Conservation (phyloP, 2,797 vertebrate genomes). For the Pseudocheirus occidentalis region DNA sequence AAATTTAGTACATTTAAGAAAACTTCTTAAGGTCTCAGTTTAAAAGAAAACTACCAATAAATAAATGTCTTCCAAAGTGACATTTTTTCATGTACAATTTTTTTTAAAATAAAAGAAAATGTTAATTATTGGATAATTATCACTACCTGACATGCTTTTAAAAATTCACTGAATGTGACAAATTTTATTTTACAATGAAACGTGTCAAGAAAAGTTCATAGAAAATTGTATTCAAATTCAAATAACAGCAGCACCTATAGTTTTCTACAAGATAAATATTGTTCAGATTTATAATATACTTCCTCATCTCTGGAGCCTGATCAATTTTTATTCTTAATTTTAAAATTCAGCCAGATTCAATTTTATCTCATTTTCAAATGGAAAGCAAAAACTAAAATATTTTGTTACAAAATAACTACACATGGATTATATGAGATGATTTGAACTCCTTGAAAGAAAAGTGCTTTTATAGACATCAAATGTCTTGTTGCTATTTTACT, state of each 20-base stretch:
- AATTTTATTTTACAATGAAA: slow-evolving; percentile 20
- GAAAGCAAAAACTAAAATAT: not conserved
- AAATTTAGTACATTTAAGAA: slow-evolving; percentile 3
- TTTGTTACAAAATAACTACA: not conserved
- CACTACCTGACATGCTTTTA: not conserved
- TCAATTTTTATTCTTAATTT: not conserved
- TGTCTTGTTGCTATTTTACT: not conserved
- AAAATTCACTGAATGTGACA: slow-evolving; percentile 1
- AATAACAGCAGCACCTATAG: not conserved
- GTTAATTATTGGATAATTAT: slow-evolving; percentile 22
- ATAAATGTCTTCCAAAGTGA: slow-evolving; percentile 46
- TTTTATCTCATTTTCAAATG: slow-evolving; percentile 33
- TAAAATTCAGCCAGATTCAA: slow-evolving; percentile 11
- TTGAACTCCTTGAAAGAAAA: not conserved
- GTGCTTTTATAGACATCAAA: not conserved
- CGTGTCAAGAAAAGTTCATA: slow-evolving; percentile 3
- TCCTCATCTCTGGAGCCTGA: not conserved
- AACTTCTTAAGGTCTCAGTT: slow-evolving; percentile 5
- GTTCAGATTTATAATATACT: not conserved
- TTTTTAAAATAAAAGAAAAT: slow-evolving; percentile 27
- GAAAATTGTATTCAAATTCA: slow-evolving; percentile 46
- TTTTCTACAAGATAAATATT: not conserved
- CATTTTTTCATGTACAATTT: slow-evolving; percentile 49
- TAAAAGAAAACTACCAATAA: not conserved
- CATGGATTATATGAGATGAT: not conserved